These are phyloP conservation scores for Okapia johnstoni DNA, from an alignment of 2,113 vertebrate genomes.

Conservation along the genomic window DNA sequence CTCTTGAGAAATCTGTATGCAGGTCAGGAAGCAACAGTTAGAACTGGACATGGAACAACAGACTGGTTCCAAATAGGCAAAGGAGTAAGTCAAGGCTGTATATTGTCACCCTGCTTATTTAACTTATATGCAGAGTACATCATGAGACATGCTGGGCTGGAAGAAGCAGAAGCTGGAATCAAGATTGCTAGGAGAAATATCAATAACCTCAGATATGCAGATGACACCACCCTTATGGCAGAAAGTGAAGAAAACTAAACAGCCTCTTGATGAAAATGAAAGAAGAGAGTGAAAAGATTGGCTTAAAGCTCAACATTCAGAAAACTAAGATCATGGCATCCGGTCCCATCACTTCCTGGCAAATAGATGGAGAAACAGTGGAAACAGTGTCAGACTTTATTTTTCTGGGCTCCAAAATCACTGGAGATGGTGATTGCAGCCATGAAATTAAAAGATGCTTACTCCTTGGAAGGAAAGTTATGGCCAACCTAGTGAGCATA, in stretches of 20 bases:
- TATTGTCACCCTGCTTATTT: background rate
- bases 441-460: background rate
- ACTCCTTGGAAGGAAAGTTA: background rate
- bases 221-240: background rate
- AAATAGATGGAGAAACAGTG: background rate
- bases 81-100: background rate
- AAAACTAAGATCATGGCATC: background rate
- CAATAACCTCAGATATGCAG: background rate
- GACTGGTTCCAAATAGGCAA: too few species aligned
- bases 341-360: background rate
- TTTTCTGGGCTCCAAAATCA: rapidly evolving
- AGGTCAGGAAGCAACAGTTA: too few species aligned
- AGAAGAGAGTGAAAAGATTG: background rate
- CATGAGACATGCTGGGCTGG: background rate
- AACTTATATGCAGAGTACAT: background rate
- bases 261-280: background rate
- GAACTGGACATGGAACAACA: too few species aligned
- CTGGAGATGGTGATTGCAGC: background rate
- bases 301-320: background rate
- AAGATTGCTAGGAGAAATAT: background rate
- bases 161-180: background rate
- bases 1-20: too few species aligned
- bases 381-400: background rate
- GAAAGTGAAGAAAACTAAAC: background rate
- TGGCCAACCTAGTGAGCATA: background rate